Evolutionary conservation across 92 coral and sea anemone species (phyloP).

Genomic region (Phenganax stokvisi): DNA sequence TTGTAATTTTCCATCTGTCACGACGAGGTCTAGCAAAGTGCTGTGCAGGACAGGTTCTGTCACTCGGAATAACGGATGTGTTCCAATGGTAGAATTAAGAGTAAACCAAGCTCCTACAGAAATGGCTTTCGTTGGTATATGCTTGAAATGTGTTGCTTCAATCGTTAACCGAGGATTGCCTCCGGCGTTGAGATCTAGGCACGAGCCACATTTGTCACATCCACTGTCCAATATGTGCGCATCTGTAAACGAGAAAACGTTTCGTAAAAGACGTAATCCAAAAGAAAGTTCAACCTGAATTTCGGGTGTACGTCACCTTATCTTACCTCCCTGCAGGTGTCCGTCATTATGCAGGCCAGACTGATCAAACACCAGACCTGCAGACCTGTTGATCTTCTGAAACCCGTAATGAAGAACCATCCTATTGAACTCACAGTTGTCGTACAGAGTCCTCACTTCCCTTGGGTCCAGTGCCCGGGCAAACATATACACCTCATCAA

Average conservation of each 20-base stretch:
- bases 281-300: background rate
- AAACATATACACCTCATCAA: slow-evolving; percentile 94
- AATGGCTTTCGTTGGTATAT: slow-evolving; percentile 72
- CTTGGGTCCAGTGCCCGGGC: slow-evolving; percentile 73
- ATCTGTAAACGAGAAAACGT: slow-evolving; percentile 42
- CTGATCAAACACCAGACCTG: slow-evolving; percentile 69
- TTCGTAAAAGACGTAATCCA: background rate
- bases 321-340: slow-evolving; percentile 50
- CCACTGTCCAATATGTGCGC: slow-evolving; percentile 75
- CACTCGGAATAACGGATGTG: slow-evolving; percentile 84
- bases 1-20: slow-evolving; percentile 74
- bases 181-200: slow-evolving; percentile 77
- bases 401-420: slow-evolving; percentile 98
- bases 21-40: slow-evolving; percentile 67
- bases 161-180: slow-evolving; percentile 64
- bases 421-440: slow-evolving; percentile 89
- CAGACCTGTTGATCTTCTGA: slow-evolving; percentile 73
- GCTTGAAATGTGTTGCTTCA: slow-evolving; percentile 64
- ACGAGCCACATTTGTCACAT: slow-evolving; percentile 98
- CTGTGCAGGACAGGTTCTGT: slow-evolving; percentile 48
- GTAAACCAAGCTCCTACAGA: slow-evolving; percentile 91
- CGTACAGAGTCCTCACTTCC: slow-evolving; percentile 71
- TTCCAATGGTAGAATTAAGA: slow-evolving; percentile 72
- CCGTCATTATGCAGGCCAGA: slow-evolving; percentile 87
- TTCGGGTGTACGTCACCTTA: background rate